Conservation (phyloP, 2,888 invertebrate genomes). For the Plebejus melissa region DNA sequence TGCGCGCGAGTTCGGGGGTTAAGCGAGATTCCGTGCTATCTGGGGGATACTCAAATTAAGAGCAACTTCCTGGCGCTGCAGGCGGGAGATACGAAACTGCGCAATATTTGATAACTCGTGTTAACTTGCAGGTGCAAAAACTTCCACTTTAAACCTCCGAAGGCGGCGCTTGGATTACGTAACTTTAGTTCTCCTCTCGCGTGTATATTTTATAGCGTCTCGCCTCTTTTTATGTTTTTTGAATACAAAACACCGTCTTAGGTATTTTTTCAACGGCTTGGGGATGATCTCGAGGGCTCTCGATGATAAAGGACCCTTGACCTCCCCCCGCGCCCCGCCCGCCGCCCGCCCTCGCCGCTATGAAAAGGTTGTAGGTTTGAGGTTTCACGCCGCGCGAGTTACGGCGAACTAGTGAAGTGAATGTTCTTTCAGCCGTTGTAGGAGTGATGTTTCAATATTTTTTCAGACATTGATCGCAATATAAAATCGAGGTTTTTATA, state of each 20-base stretch:
- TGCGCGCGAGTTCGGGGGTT: constrained; percentile 64
- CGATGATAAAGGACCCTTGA: constrained; percentile 27
- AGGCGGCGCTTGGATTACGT: background rate
- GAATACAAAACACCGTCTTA: constrained; percentile 14
- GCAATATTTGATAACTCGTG: background rate
- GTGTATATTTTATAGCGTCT: background rate
- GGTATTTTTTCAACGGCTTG: constrained; percentile 18
- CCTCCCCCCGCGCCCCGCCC: background rate
- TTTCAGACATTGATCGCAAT: background rate
- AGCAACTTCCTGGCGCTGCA: background rate
- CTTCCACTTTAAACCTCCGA: background rate
- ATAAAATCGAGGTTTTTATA: too few relatives aligned
- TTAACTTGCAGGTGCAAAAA: constrained; percentile 1
- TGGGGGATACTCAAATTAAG: constrained; percentile 27
- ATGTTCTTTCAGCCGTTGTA: background rate
- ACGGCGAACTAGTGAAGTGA: background rate
- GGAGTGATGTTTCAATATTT: background rate
- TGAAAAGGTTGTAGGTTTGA: constrained; percentile 19
- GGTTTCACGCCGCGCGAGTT: background rate
- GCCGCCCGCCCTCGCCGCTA: background rate
- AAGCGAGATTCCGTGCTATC: constrained; percentile 30
- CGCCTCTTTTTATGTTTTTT: background rate
- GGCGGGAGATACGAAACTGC: background rate
- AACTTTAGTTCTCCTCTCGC: background rate
- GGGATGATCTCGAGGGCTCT: constrained; percentile 23